Conservation (phyloP, 2,113 vertebrate genomes). For the Merops nubicus region DNA sequence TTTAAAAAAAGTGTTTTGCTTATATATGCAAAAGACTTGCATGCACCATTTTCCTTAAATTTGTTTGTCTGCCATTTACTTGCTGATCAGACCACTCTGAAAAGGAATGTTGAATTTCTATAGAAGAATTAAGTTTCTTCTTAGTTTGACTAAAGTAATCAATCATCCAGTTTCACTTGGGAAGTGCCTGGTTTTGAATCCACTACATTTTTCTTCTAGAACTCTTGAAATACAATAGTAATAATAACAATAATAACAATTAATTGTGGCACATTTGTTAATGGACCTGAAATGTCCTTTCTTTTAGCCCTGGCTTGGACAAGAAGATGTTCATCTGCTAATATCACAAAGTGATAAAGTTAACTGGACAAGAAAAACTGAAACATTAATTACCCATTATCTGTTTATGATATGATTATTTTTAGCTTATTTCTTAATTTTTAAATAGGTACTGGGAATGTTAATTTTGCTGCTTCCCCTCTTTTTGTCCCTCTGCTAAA, state of each 20-base stretch:
- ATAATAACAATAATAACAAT: neutral
- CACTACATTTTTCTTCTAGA: neutral
- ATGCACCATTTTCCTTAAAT: neutral
- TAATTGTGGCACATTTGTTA: neutral
- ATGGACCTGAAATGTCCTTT: neutral
- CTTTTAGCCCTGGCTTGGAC: neutral
- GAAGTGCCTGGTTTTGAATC: neutral
- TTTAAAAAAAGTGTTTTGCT: neutral
- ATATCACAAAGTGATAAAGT: neutral
- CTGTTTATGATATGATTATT: constrained; percentile 17
- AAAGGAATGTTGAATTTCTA: neutral
- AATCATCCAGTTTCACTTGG: neutral
- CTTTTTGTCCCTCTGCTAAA: neutral
- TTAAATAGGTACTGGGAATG: constrained; percentile 11
- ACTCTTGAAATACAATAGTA: neutral
- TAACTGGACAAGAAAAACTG: neutral
- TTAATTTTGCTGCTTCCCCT: neutral
- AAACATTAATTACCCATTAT: neutral
- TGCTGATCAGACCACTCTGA: neutral
- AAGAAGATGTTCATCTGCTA: neutral
- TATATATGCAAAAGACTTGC: neutral
- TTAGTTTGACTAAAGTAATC: neutral
- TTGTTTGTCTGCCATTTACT: neutral
- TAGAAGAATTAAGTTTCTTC: neutral
- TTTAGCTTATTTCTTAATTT: constrained; percentile 48